Evolutionary conservation across 2,888 invertebrate species (phyloP), one percentile per base, ranked within the genome.

Genomic region (Carterocephalus palaemon): DNA sequence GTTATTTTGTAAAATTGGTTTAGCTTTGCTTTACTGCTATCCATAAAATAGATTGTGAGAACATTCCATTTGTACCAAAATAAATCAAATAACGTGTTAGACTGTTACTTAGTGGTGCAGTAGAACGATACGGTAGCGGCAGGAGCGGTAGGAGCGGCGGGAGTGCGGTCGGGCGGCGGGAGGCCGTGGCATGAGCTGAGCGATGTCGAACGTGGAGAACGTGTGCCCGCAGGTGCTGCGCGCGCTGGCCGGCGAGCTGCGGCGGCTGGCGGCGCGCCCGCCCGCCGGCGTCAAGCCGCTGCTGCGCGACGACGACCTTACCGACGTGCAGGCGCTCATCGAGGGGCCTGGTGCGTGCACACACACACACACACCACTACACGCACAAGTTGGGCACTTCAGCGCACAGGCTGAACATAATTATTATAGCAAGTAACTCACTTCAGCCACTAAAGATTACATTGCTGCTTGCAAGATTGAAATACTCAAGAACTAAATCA

Each of bases 151-250:
- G 20, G 12, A 33, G 36, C n/a, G 19, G 10, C n/a, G 6, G 17
- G 12, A 42, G 37, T 37, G 19, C 24, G 36, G 33, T 16, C 47
- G 47, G 48, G 12, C 16, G 50, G 42, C 48, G 46, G 46, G 28
- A 43, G 33, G 39, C 93, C 94, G 89, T 95, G 23, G 40, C 17
- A 34, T 31, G 29, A 22, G 34, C 16, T 15, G 9, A 24, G 22
- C 26, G 48, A 93, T 94, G 89, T 95, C 95, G 60, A 96, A 96
- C 86, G 94, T 96, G 60, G 98, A 98, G 88, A 98, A 98, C 88
- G 89, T 97, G 64, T 95, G 97, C 51, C 97, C 98, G 53, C 97
- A 97, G 89, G 94, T 93, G 52, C 93, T 97, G 88, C 88, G 95
- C 53, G 91, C 94, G 65, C 94, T 98, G 56, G 91, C 93, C 57